Percentiles rank a stretch among this genome's conserved stretches.
These are phyloP conservation scores for Lasioglossum malachurum DNA, from an alignment of 2,888 invertebrate genomes.

Conservation along the genomic window DNA sequence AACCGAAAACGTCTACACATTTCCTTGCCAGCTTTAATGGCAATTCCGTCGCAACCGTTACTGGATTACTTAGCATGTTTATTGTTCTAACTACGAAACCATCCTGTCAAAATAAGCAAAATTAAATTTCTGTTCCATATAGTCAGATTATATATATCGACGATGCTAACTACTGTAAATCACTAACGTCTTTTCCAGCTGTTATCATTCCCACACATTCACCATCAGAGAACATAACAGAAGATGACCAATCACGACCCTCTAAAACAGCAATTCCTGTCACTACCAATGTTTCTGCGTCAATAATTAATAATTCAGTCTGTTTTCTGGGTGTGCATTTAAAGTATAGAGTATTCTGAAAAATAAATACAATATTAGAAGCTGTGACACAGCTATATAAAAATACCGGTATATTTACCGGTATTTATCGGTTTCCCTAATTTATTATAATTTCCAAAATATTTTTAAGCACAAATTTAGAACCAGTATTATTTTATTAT, in stretches of 20 bases:
- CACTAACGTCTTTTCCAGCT: constrained; percentile 91
- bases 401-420: neutral
- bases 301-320: constrained; percentile 82
- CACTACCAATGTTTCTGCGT: constrained; percentile 85
- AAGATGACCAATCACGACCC: constrained; percentile 83
- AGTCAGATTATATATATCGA: constrained; percentile 17
- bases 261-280: constrained; percentile 85
- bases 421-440: neutral
- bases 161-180: constrained; percentile 5
- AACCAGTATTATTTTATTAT: too few relatives aligned
- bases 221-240: constrained; percentile 91
- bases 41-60: constrained; percentile 86
- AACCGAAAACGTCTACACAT: constrained; percentile 91
- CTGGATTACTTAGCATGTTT: constrained; percentile 87
- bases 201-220: constrained; percentile 92
- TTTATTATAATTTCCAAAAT: too few relatives aligned
- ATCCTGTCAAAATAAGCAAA: constrained; percentile 86
- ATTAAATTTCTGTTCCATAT: constrained; percentile 25
- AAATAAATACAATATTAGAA: constrained; percentile 67
- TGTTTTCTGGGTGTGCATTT: constrained; percentile 86
- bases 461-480: too few relatives aligned
- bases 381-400: neutral
- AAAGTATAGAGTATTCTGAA: constrained; percentile 92
- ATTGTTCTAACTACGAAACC: constrained; percentile 92
- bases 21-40: constrained; percentile 92